Evolutionary conservation across 2,797 vertebrate species (phyloP), one percentile per base, ranked within the genome.

Genomic region (Denticeps clupeoides): DNA sequence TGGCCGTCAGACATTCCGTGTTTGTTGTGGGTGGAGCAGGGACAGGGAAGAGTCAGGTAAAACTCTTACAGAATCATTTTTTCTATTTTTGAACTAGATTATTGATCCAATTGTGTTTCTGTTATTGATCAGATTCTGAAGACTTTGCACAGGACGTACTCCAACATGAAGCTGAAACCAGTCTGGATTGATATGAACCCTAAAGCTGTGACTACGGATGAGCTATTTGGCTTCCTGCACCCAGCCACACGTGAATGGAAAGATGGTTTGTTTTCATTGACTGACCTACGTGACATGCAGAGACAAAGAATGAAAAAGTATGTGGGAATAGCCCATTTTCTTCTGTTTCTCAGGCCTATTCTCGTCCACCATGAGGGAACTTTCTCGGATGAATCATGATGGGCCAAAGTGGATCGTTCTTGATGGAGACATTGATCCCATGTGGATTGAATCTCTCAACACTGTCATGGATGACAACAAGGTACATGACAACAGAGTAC

Each of bases 401-500:
- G 80, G 70, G 16, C 78, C 69, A 1, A 87, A 89, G 67, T 78
- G 87, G 80, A 82, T 82, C 56, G 76, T 88, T 35, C 65, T 88
- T 51, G 81, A 80, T 59, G 85, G 83, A 35, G 81, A 82, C 68
- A 83, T 78, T 59, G 83, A 85, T 63, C 70, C 56, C 1, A 80
- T 84, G 83, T 87, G 87, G 85, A 82, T 83, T 0, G 82, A 88
- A 59, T 85, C 81, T 16, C 75, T 87, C 9, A 88, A 85, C 49
- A 88, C 83, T 9, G 79, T 83, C 4, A 82, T 83, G 84, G 81
- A 87, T 42, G 71, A 84, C 62, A 88, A 85, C 33, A 83, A 90
- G 79, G 81, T 84, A 22, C 25, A 13, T 5, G 25, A 12, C 7
- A 21, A 12, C 21, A 25, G 16, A 11, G 21, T n/a, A 6, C 33